Percentiles rank a stretch among this genome's conserved stretches.
Evolutionary conservation across 2,113 vertebrate genomes (phyloP).

Genomic region (Petaurus breviceps): DNA sequence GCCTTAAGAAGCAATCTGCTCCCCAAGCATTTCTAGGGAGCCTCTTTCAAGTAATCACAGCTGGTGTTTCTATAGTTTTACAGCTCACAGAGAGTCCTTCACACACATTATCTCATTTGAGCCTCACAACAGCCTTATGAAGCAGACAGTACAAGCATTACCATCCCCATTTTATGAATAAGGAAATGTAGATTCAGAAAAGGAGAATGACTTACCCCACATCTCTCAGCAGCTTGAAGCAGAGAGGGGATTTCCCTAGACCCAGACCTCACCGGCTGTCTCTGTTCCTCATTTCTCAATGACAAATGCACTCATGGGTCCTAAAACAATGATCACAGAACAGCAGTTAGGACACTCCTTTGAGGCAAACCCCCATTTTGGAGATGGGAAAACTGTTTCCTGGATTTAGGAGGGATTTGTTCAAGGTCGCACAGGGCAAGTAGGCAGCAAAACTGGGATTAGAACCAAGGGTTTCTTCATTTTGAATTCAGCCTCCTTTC

Average conservation of each 20-base stretch:
- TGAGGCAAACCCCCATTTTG: constrained; percentile 5
- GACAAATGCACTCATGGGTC: not conserved
- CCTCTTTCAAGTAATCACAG: not conserved
- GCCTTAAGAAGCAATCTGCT: not conserved
- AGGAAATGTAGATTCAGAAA: not conserved
- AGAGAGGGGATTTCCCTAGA: not conserved
- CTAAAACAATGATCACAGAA: not conserved
- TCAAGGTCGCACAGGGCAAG: not conserved
- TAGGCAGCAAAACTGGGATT: not conserved
- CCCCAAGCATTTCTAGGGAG: not conserved
- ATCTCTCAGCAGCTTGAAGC: not conserved
- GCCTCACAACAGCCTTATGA: not conserved
- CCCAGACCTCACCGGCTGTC: not conserved
- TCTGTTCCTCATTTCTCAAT: not conserved
- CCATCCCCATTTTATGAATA: not conserved
- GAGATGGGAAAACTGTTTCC: constrained; percentile 43
- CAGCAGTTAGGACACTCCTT: not conserved
- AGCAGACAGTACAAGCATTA: not conserved
- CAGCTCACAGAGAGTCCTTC: not conserved
- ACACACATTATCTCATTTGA: not conserved
- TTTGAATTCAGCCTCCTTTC: not conserved
- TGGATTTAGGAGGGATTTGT: not conserved
- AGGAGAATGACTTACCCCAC: not conserved
- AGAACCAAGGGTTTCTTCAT: constrained; percentile 20
- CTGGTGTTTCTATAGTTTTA: not conserved